Percentiles rank a stretch among this genome's conserved stretches.
Conservation (phyloP, 2,797 vertebrate species). For the Acanthurus leucopareius region DNA sequence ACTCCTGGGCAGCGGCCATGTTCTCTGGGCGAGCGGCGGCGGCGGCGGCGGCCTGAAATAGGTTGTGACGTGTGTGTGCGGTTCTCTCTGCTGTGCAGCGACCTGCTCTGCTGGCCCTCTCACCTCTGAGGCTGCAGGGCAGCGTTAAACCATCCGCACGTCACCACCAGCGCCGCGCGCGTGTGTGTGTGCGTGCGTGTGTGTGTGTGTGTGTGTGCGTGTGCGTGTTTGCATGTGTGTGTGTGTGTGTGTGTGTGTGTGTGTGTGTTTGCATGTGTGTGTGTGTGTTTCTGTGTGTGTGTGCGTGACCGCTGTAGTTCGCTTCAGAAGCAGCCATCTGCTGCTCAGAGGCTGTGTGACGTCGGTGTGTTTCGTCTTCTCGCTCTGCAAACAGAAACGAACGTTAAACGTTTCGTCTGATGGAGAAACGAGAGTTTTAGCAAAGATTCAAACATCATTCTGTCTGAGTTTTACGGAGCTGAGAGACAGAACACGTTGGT, state of each 20-base stretch:
- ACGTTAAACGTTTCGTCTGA: too few relatives aligned
- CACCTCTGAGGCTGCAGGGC: neutral
- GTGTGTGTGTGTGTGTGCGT: too few relatives aligned
- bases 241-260: conserved; percentile 4
- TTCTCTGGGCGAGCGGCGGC: neutral
- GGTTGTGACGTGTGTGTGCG: conserved; percentile 19
- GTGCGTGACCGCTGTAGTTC: neutral
- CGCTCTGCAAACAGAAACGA: neutral
- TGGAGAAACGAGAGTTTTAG: too few relatives aligned
- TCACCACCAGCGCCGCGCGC: neutral
- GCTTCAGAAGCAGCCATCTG: conserved; percentile 21
- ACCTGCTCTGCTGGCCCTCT: conserved; percentile 17
- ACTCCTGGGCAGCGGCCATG: conserved; percentile 5
- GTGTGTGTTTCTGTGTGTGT: too few relatives aligned
- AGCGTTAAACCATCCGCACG: neutral
- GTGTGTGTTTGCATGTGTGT: too few relatives aligned
- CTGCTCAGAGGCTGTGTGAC: neutral
- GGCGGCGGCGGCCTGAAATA: conserved; percentile 12
- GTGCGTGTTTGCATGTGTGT: too few relatives aligned
- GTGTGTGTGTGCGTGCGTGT: conserved; percentile 11
- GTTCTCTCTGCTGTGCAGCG: neutral
- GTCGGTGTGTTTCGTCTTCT: neutral
- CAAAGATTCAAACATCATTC: too few relatives aligned
- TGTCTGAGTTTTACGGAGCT: too few relatives aligned
- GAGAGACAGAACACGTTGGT: too few relatives aligned